Percentiles rank a stretch among this genome's conserved stretches.
Evolutionary conservation across 2,797 vertebrate species (phyloP).

Genomic region (Arnoldichthys spilopterus): DNA sequence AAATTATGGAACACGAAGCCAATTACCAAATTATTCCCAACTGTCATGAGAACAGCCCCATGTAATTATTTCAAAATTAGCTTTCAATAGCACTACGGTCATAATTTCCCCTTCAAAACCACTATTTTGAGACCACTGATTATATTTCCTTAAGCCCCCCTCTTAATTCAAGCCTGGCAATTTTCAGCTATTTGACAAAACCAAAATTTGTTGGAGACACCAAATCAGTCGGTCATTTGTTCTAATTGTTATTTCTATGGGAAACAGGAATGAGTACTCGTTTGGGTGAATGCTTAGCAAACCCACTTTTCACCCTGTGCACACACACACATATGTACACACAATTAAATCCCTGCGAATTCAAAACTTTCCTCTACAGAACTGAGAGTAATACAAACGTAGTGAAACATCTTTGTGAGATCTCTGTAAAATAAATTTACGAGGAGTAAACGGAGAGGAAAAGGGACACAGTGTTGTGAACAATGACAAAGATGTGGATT

Average conservation of each 20-base stretch:
- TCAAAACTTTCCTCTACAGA: neutral
- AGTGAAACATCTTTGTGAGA: neutral
- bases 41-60: conserved; percentile 62
- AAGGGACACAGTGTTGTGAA: neutral
- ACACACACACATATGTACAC: neutral
- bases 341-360: neutral
- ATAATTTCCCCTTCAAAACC: conserved; percentile 60
- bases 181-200: conserved; percentile 59
- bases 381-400: neutral
- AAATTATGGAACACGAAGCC: conserved; percentile 63
- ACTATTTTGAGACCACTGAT: conserved; percentile 61
- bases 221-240: conserved; percentile 58
- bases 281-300: conserved; percentile 22
- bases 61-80: conserved; percentile 68
- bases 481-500: neutral
- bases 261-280: conserved; percentile 31
- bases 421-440: neutral
- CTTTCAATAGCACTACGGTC: conserved; percentile 62
- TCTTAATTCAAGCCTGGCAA: conserved; percentile 61
- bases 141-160: conserved; percentile 60
- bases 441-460: conserved; percentile 1
- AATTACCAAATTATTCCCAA: conserved; percentile 68
- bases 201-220: conserved; percentile 47
- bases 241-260: conserved; percentile 58
- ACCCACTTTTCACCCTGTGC: neutral